A percentile compares a stretch with the other conserved stretches of the same genome.
phyloP scores from a whole-genome alignment of 2,113 vertebrate genomes.

The Mixornis gularis region DNA sequence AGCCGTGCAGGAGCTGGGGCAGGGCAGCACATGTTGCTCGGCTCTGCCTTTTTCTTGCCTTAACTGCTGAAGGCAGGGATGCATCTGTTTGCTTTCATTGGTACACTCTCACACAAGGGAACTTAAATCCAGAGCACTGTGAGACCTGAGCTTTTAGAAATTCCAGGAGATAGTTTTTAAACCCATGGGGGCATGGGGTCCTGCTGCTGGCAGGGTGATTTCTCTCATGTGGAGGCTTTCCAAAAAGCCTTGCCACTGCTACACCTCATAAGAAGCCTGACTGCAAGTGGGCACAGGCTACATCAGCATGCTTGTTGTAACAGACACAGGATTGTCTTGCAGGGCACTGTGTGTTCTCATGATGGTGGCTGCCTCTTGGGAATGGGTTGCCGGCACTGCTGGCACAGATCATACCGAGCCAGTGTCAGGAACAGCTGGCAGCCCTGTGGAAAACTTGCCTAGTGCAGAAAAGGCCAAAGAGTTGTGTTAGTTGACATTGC shows the following conservation, averaged over 20 bases:
- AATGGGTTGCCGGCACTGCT: fast-evolving
- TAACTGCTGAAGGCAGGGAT: not conserved
- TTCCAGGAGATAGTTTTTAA: not conserved
- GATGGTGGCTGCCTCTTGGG: fast-evolving
- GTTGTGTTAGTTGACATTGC: not conserved
- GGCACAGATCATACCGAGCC: not conserved
- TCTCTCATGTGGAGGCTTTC: not conserved
- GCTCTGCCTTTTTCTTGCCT: not conserved
- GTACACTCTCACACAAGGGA: not conserved
- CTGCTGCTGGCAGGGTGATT: not conserved
- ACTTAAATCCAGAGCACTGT: not conserved
- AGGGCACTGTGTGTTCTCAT: not conserved
- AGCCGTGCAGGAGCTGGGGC: not conserved
- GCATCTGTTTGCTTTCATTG: not conserved
- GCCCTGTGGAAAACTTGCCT: not conserved
- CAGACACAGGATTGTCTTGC: not conserved
- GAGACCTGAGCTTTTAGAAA: not conserved
- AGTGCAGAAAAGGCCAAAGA: not conserved
- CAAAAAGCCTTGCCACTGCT: not conserved
- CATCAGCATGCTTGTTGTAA: fast-evolving
- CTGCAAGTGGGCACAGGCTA: not conserved
- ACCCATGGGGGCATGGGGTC: not conserved
- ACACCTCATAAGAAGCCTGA: not conserved
- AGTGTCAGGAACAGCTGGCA: not conserved
- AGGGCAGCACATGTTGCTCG: fast-evolving